phyloP scores from a whole-genome alignment of 2,113 vertebrate species.

The Serinus canaria region DNA sequence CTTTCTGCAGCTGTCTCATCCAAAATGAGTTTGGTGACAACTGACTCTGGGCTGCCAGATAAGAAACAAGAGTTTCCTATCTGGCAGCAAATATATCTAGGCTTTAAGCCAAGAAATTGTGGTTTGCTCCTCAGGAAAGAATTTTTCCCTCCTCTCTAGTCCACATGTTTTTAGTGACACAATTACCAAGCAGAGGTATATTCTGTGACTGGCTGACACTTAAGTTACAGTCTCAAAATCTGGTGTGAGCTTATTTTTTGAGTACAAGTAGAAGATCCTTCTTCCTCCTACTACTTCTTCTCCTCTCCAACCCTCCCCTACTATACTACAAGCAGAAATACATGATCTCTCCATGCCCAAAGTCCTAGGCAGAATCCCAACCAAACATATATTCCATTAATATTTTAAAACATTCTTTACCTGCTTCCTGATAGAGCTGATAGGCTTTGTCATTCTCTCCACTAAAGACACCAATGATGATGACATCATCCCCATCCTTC shows the following conservation, averaged over 20 bases:
- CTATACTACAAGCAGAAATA: neutral
- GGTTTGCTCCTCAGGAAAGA: neutral
- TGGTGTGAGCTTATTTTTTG: neutral
- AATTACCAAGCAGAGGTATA: neutral
- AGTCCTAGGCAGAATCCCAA: neutral
- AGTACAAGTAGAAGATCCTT: neutral
- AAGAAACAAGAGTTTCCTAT: neutral
- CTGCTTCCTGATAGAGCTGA: slow-evolving; percentile 88
- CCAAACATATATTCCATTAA: neutral
- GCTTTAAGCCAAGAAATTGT: neutral
- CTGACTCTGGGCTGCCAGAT: neutral
- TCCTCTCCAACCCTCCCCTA: neutral
- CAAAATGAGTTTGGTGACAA: neutral
- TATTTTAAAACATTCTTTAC: slow-evolving; percentile 70
- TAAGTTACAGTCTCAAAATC: neutral
- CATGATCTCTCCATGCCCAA: neutral
- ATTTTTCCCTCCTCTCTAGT: neutral
- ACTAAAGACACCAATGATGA: slow-evolving; percentile 87
- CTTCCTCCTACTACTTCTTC: neutral
- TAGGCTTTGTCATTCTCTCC: slow-evolving; percentile 80
- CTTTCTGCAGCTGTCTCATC: neutral
- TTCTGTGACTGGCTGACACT: neutral
- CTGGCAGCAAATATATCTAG: neutral
- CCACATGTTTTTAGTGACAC: neutral
- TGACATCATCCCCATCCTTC: slow-evolving; percentile 88